Evolutionary conservation across 2,797 vertebrate species (phyloP), one percentile per base, ranked within the genome.

Genomic region (Myotis myotis): DNA sequence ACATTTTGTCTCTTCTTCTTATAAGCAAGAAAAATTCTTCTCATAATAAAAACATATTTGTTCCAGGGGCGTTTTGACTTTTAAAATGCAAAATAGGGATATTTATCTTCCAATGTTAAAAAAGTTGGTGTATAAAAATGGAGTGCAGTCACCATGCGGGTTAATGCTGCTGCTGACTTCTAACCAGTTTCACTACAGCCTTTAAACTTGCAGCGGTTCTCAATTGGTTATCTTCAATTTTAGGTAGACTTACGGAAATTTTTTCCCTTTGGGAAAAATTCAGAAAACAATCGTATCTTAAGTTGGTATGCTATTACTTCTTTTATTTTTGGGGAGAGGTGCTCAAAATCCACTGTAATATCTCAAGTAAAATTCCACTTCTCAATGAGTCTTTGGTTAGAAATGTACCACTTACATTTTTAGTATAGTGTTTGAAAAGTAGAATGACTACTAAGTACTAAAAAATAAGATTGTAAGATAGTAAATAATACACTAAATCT

Each of bases 291-390:
- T 49, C 66, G 25, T 11, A 79, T 76, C 87, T 89, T 44, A 90
- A 51, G 41, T 55, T 66, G n/a, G 30, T 2, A 64, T 62, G 30
- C 36, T 93, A 87, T 80, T n/a, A 44, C 70, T 55, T 38, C 25
- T 78, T 62, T 80, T 53, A 44, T 84, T 84, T 75, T 75, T 55
- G 2, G 20, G 53, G 17, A 17, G 8, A 71, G 75, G 49, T n/a
- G 1, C 36, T 95, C n/a, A 91, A 95, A 96, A 95, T 30, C n/a
- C 64, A 79, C 23, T 74, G 7, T 60, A 62, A 1, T 16, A 83
- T 22, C 55, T 75, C 71, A 97, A 90, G 72, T 89, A 82, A 90
- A 95, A 86, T n/a, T 89, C 28, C 15, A 90, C 92, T 95, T 94
- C 70, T 76, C 70, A 95, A 11, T 0, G 2, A 93, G 0, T 71